Base-by-base conservation (phyloP, 2,888 invertebrate genomes). In the Melanostoma mellinum region DNA sequence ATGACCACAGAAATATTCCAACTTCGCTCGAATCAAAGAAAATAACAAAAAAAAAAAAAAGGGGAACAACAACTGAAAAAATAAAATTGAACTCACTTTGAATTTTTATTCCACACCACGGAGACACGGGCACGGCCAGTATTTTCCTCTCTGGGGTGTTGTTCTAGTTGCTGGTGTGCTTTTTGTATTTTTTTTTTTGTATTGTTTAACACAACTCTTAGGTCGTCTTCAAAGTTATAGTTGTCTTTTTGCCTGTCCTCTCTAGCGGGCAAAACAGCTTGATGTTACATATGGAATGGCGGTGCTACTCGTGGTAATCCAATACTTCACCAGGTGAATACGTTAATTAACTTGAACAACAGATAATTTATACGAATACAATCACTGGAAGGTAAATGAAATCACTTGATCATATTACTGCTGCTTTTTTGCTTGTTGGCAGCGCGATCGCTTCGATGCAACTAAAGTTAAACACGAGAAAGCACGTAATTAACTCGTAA, bases 331-430 rank as follows among this genome's bases (percentile, higher is more conserved):
- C 69, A 74, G 69, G 73, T 74, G 73, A 79, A 74, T 75, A 74
- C 60, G 65, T 84, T 84, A 84, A 84, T 84, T 74, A 78, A 75
- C 74, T 84, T 32, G 44, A 75, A 72, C 69, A 71, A 38, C 65
- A 61, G 40, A 53, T 48, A 52, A 44, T 44, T 48, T 58, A 71
- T 65, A 65, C 50, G 68, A 60, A 71, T 33, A 75, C 77, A 77
- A 67, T 73, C 63, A 69, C 58, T 81, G 81, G 38, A 53, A 76
- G 38, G 61, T 81, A 58, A 40, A 63, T 40, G 35, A 68, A 68
- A 61, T 68, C 81, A 77, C 72, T 73, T 77, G 80, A 75, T 81
- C 71, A 71, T 75, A 71, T 75, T 81, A 71, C 80, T 74, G 50
- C 61, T 50, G 60, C 48, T 53, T 52, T 60, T 65, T 58, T 69